These are phyloP conservation scores for Muschampia plurimacula DNA, from an alignment of 2,888 invertebrate genomes.

Conservation along the genomic window DNA sequence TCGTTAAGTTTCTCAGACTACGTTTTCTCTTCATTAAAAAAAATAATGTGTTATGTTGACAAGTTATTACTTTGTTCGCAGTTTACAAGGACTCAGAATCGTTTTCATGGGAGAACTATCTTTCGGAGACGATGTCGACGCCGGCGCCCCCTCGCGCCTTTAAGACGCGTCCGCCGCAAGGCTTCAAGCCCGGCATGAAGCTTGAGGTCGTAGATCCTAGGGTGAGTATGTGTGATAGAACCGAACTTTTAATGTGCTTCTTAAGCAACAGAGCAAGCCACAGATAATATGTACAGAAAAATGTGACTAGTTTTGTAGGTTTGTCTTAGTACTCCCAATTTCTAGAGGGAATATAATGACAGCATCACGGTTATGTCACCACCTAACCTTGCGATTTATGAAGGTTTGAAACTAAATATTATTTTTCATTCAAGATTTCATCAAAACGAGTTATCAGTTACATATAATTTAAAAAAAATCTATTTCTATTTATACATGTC, in stretches of 20 bases:
- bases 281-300: too few species aligned
- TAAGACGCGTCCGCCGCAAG: constrained; percentile 90
- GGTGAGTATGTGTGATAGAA: constrained; percentile 58
- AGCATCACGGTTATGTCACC: too few species aligned
- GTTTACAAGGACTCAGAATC: constrained; percentile 88
- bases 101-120: constrained; percentile 95
- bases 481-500: too few species aligned
- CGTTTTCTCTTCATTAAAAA: neutral
- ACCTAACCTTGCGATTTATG: too few species aligned
- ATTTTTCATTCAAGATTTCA: too few species aligned
- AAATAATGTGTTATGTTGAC: neutral
- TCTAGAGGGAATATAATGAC: too few species aligned
- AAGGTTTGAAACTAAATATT: too few species aligned
- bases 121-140: constrained; percentile 89
- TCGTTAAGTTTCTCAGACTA: neutral
- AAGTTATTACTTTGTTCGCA: constrained; percentile 53
- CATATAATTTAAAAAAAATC: too few species aligned
- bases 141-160: constrained; percentile 94
- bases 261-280: neutral
- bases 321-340: too few species aligned
- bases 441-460: too few species aligned
- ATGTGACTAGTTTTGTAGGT: too few species aligned
- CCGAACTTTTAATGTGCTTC: neutral
- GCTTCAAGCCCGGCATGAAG: constrained; percentile 94
- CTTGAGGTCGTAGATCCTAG: constrained; percentile 94